phyloP scores from a whole-genome alignment of 2,888 invertebrate genomes.

The Macrophya alboannulata region DNA sequence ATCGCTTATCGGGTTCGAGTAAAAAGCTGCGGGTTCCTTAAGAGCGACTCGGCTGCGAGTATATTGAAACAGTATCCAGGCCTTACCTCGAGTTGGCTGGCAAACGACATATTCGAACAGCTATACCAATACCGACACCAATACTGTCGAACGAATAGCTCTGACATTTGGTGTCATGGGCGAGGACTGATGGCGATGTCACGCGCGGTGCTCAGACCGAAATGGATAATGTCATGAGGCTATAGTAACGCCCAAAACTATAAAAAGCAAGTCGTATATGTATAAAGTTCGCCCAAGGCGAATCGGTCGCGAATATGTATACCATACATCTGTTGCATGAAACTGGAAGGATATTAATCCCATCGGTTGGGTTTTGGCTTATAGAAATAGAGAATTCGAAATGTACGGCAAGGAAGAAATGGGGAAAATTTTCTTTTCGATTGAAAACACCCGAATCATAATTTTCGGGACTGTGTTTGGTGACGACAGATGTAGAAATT shows the following conservation, averaged over 20 bases:
- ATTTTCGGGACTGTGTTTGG: not conserved
- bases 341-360: not conserved
- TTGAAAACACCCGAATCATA: not conserved
- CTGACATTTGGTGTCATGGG: constrained; percentile 19
- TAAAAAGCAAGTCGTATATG: not conserved
- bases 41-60: not conserved
- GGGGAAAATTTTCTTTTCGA: not conserved
- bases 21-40: not conserved
- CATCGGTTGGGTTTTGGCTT: not conserved
- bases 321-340: not conserved
- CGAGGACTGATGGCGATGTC: not conserved
- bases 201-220: not conserved
- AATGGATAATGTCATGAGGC: constrained; percentile 4
- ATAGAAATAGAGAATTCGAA: not conserved
- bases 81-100: not conserved
- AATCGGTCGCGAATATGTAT: not conserved
- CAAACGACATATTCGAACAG: not conserved
- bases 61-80: not conserved
- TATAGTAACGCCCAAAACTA: constrained; percentile 22
- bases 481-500: not conserved
- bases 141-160: constrained; percentile 18
- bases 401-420: not conserved
- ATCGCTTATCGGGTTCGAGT: not conserved
- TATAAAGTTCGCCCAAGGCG: not conserved
- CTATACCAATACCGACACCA: not conserved